A percentile compares a stretch with the other conserved stretches of the same genome.
phyloP scores from a whole-genome alignment of 1,140 invertebrate genomes.

The Tachypleus tridentatus region DNA sequence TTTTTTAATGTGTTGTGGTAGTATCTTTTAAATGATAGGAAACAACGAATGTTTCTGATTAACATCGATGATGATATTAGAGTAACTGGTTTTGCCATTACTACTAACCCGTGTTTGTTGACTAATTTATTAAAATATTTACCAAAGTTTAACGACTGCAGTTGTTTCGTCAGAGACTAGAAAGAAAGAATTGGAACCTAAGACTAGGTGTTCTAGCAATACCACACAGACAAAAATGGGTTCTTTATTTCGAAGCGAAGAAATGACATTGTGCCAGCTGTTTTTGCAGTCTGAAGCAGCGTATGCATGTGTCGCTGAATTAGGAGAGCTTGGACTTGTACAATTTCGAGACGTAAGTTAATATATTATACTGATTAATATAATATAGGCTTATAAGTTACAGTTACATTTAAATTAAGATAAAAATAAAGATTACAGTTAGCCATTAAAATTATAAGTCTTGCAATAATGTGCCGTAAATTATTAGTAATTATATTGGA shows the following conservation, averaged over 20 bases:
- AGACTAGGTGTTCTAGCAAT: too few species aligned
- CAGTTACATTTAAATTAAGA: background rate
- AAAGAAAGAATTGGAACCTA: too few species aligned
- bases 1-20: too few species aligned
- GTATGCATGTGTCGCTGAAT: slow-evolving; percentile 72
- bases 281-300: slow-evolving; percentile 54
- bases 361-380: background rate
- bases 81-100: too few species aligned
- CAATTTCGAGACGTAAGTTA: slow-evolving; percentile 81
- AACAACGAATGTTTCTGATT: too few species aligned
- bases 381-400: background rate
- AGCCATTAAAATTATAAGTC: background rate
- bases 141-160: too few species aligned
- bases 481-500: background rate
- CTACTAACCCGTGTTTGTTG: too few species aligned
- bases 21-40: too few species aligned
- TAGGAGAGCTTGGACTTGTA: slow-evolving; percentile 76
- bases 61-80: too few species aligned
- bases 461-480: background rate
- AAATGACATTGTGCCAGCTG: slow-evolving; percentile 36
- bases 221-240: background rate
- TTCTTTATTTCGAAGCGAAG: slow-evolving; percentile 35
- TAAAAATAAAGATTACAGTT: background rate
- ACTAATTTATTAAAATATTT: too few species aligned
- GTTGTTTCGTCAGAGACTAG: too few species aligned